Base-by-base conservation (phyloP, 2,888 invertebrate species). In the Apamea anceps region DNA sequence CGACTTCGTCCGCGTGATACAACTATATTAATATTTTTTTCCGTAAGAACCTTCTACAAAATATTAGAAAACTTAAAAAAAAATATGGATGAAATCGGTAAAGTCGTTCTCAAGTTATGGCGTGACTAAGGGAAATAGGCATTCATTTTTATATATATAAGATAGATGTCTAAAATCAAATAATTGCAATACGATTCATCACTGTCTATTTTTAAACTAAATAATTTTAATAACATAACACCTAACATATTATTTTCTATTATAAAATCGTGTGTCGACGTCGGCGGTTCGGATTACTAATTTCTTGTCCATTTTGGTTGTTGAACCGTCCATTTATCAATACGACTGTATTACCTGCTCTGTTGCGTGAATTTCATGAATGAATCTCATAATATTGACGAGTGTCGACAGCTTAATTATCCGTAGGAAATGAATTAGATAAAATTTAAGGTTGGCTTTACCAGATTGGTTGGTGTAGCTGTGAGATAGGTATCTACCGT, bases 341-440 rank as follows among this genome's bases (percentile, higher is more conserved):
- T 48, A 72, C 51, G 32, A 80, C 62, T 67, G 28, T 73, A 70
- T 42, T 57, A 32, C n/a, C 18, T 60, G 37, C 13, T 62, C 66
- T 62, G 37, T 65, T 76, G 73, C 37, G 37, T 42, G 37, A 76
- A 73, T 54, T 76, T 76, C 54, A 67, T 76, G 63, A 74, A 71
- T 73, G 62, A 70, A 54, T 72, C 45, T 42, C n/a, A 42, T 60
- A 67, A 67, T 72, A 77, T 74, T 74, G 80, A 77, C 63, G 80
- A 84, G 73, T 71, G 83, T 77, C 51, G 71, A 80, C 75, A 74
- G n/a, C 37, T 65, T 66, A 71, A 71, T 83, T 76, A 76, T 66
- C 66, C 74, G 48, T 63, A 48, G 73, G 57, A 71, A 83, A 83
- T 80, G 0, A 83, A 72, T 66, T 42, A 48, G 48, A 48, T 48